Percentiles rank a stretch among this genome's conserved stretches.
phyloP scores from a whole-genome alignment of 1,140 invertebrate genomes.

The Bactericera cockerelli region DNA sequence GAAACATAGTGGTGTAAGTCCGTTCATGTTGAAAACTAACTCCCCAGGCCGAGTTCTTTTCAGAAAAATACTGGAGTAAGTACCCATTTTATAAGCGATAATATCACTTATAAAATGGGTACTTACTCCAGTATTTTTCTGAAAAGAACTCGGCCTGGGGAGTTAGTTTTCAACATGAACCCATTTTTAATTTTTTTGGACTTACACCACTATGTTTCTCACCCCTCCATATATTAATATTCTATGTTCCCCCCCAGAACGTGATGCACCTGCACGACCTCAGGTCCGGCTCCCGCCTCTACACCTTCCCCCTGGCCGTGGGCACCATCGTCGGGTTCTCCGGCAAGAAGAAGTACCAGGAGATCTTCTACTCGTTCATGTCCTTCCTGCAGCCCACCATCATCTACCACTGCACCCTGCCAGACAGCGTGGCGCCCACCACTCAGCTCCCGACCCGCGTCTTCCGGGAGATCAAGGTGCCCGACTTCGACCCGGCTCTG shows the following conservation, averaged over 20 bases:
- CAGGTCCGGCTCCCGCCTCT: slow-evolving; percentile 50
- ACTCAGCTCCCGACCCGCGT: slow-evolving; percentile 36
- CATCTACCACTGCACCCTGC: slow-evolving; percentile 57
- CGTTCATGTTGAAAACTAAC: too few relatives aligned
- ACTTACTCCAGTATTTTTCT: too few relatives aligned
- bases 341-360: slow-evolving; percentile 66
- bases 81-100: too few relatives aligned
- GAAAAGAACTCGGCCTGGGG: too few relatives aligned
- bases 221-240: too few relatives aligned
- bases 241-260: slow-evolving; percentile 41
- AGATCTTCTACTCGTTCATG: slow-evolving; percentile 87
- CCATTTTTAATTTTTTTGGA: too few relatives aligned
- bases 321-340: slow-evolving; percentile 73
- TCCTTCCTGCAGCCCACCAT: slow-evolving; percentile 85
- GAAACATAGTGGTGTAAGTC: too few relatives aligned
- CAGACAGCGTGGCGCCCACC: slow-evolving; percentile 12
- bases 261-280: slow-evolving; percentile 68
- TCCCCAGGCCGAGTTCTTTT: too few relatives aligned
- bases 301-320: slow-evolving; percentile 62
- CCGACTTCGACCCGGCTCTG: slow-evolving; percentile 60
- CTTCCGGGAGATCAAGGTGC: slow-evolving; percentile 67
- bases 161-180: too few relatives aligned
- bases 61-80: too few relatives aligned
- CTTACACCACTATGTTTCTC: too few relatives aligned
- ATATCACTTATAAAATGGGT: too few relatives aligned